phyloP scores from a whole-genome alignment of 1,140 invertebrate genomes.

The Panagrolaimus sp. region DNA sequence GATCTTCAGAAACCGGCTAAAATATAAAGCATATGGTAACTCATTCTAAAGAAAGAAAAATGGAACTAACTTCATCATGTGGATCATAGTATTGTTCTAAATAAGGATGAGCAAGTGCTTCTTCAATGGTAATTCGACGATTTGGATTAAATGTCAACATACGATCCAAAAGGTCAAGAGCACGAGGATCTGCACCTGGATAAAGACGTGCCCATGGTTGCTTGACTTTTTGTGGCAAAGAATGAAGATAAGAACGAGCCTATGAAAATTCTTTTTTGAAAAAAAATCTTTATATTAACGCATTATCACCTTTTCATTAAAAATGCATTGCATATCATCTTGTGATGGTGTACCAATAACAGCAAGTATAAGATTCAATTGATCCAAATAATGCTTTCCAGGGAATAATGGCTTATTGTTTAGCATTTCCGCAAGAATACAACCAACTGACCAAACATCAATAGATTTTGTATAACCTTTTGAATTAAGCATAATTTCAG shows the following conservation, averaged over 20 bases:
- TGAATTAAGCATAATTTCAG: slow-evolving; percentile 98
- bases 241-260: slow-evolving; percentile 93
- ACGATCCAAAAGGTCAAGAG: slow-evolving; percentile 89
- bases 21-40: slow-evolving; percentile 45
- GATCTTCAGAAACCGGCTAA: slow-evolving; percentile 92
- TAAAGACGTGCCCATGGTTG: slow-evolving; percentile 88
- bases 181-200: slow-evolving; percentile 83
- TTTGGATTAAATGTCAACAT: slow-evolving; percentile 99
- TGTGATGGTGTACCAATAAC: slow-evolving; percentile 90
- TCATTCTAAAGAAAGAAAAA: slow-evolving; percentile 6
- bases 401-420: slow-evolving; percentile 96
- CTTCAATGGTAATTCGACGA: slow-evolving; percentile 89
- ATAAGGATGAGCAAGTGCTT: slow-evolving; percentile 93
- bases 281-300: too few species aligned
- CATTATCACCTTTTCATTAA: slow-evolving; percentile 83
- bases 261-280: slow-evolving; percentile 61
- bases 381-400: slow-evolving; percentile 79
- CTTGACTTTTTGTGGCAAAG: slow-evolving; percentile 90
- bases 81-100: slow-evolving; percentile 98
- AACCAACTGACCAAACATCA: slow-evolving; percentile 99
- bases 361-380: slow-evolving; percentile 94
- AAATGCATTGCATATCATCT: slow-evolving; percentile 94
- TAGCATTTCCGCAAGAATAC: slow-evolving; percentile 96
- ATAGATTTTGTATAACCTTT: slow-evolving; percentile 95
- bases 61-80: slow-evolving; percentile 74